Base-by-base conservation (phyloP, 2,888 invertebrate genomes). In the Lordiphosa fenestrarum region DNA sequence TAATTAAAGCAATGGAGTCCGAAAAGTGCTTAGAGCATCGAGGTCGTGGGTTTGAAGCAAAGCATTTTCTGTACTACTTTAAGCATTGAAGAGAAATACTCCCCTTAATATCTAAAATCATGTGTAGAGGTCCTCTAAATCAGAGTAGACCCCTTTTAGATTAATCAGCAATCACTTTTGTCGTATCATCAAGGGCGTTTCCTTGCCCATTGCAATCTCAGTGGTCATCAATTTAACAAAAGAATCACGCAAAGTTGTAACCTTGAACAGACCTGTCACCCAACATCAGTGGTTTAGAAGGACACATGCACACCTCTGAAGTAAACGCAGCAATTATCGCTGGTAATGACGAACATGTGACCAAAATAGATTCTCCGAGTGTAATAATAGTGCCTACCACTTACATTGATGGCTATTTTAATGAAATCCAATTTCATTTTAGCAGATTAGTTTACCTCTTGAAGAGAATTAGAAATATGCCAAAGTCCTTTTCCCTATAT, bases 331-430 rank as follows among this genome's bases (percentile, higher is more conserved):
- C 15, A 21, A 12, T n/a, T 23, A 6, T n/a, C 37, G 12, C 40
- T 55, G 55, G 68, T 41, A 68, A 42, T 63, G 72, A 64, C 66
- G 54, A 48, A 54, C 46, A 47, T 21, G 40, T 10, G 49, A 62
- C 71, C 40, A 50, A 66, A 73, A 73, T 74, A 70, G 67, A 47
- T 39, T 50, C n/a, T 12, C 12, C 15, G 35, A 6, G 15, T 46
- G 23, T 51, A 71, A 66, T 54, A 71, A 73, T 74, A 70, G 72
- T 35, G 42, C 48, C 35, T 35, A 23, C 25, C 15, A n/a, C 47
- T 35, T 48, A 53, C 44, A 46, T 36, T 37, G 13, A 5, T 9
- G 37, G 13, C 57, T 74, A 74, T 74, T 68, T 71, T 53, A 57
- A 46, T 50, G 40, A 53, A 37, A 54, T 37, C 68, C 40, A 60